Conservation (phyloP, 2,113 vertebrate genomes). For the Ailurus styani region DNA sequence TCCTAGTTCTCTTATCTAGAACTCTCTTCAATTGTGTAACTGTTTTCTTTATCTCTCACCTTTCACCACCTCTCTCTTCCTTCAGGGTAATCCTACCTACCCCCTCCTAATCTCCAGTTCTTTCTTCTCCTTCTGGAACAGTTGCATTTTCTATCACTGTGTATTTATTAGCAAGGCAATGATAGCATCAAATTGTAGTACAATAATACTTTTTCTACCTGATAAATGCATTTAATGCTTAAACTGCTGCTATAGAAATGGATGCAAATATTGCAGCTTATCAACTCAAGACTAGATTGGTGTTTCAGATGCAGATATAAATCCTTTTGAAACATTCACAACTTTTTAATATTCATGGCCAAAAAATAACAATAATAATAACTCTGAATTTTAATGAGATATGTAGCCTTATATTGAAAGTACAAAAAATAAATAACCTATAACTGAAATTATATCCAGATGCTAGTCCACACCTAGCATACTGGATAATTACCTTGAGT, state of each 20-base stretch:
- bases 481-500: background rate
- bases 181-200: background rate
- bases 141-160: background rate
- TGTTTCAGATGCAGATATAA: background rate
- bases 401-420: background rate
- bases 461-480: background rate
- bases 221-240: background rate
- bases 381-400: background rate
- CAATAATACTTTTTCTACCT: background rate
- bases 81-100: background rate
- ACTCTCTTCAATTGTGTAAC: constrained; percentile 50
- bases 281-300: background rate
- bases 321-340: constrained; percentile 3
- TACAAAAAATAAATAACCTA: background rate
- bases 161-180: background rate
- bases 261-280: background rate
- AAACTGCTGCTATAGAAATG: background rate
- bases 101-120: background rate
- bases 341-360: background rate
- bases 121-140: constrained; percentile 10
- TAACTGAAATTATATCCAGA: background rate
- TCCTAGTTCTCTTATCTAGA: constrained; percentile 55
- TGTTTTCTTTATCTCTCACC: constrained; percentile 67
- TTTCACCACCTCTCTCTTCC: constrained; percentile 41
- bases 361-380: background rate